Conservation (phyloP, 2,113 vertebrate genomes). For the Ameiurus melas region DNA sequence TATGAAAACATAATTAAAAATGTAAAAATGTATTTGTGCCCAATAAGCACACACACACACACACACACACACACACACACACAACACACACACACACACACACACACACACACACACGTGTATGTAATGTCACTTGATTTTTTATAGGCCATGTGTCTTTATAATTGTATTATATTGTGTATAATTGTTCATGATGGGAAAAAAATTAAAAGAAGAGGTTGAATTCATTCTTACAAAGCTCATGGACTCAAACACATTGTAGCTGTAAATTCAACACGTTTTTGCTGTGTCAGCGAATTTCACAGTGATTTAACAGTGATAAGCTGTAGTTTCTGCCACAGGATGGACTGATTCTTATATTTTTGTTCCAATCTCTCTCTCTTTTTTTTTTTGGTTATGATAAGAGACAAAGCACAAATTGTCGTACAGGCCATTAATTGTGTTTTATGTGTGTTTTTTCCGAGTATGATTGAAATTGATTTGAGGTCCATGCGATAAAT, state of each 20-base stretch:
- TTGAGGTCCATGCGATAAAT: constrained; percentile 48
- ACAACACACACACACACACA: neutral
- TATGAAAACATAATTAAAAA: neutral
- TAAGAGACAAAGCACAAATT: constrained; percentile 79
- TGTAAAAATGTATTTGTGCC: neutral
- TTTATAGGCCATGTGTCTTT: neutral
- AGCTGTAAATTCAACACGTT: neutral
- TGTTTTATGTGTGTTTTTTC: constrained; percentile 52
- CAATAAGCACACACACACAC: neutral
- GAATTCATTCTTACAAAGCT: neutral
- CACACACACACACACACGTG: too few species aligned
- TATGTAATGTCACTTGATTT: neutral
- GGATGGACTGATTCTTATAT: neutral
- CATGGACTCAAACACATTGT: neutral
- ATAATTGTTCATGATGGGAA: neutral
- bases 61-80: too few species aligned
- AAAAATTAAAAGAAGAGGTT: constrained; percentile 1
- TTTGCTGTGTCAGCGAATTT: constrained; percentile 29
- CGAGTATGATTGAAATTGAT: constrained; percentile 53
- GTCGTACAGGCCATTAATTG: constrained; percentile 49
- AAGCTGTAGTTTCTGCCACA: constrained; percentile 6
- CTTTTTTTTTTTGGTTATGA: constrained; percentile 56
- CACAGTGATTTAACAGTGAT: constrained; percentile 14
- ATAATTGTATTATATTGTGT: neutral
- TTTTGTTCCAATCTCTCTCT: constrained; percentile 31